These are phyloP conservation scores for Petaurus breviceps DNA, from an alignment of 2,113 vertebrate genomes.

Conservation along the genomic window DNA sequence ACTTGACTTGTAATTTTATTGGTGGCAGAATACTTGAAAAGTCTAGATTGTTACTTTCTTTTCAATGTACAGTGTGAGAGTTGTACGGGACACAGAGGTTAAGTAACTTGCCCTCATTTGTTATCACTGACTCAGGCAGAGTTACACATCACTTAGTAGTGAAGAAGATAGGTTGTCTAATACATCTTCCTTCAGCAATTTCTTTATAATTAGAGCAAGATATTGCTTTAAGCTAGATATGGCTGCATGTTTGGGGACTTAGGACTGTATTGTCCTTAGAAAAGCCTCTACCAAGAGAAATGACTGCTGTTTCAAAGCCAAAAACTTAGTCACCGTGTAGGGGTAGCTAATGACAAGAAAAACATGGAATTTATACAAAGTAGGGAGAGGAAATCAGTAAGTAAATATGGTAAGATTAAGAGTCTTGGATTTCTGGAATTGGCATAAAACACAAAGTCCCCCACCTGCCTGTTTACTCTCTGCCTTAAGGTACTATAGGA, in stretches of 20 bases:
- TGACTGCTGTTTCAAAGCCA: neutral
- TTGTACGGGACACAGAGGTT: neutral
- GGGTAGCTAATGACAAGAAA: neutral
- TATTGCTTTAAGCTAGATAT: neutral
- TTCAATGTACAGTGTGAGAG: neutral
- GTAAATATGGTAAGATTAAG: neutral
- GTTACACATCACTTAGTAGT: neutral
- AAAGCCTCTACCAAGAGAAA: rapidly evolving
- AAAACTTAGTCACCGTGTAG: rapidly evolving
- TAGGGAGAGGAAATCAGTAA: neutral
- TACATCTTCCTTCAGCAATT: neutral
- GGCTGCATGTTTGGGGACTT: neutral
- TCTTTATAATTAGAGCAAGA: neutral
- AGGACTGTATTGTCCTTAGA: neutral
- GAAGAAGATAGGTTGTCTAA: neutral
- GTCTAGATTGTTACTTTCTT: neutral
- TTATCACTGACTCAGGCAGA: neutral
- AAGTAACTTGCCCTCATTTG: neutral
- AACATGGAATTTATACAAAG: neutral
- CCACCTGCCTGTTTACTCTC: neutral
- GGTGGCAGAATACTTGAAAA: neutral
- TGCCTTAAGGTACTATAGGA: neutral
- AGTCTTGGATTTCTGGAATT: neutral
- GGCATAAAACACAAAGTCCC: neutral
- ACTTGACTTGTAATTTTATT: neutral